phyloP scores from a whole-genome alignment of 1,140 invertebrate genomes.

The Drosophila trapezifrons region DNA sequence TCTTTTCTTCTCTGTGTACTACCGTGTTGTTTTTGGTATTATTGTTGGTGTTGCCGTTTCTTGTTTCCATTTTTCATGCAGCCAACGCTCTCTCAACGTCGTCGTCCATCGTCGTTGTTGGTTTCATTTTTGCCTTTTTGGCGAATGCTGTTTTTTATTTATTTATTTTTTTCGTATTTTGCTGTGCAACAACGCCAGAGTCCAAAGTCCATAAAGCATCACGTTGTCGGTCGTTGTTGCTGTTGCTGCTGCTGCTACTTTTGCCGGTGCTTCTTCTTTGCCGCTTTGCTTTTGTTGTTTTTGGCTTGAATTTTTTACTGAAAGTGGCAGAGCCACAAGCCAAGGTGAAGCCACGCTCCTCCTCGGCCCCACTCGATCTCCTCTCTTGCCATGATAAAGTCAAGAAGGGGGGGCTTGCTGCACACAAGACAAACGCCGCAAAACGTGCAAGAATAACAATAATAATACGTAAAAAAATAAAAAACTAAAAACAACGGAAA shows the following conservation, averaged over 20 bases:
- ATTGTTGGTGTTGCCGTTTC: conserved; percentile 52
- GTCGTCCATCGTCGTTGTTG: conserved; percentile 39
- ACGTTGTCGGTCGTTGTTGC: conserved; percentile 54
- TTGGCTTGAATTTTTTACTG: conserved; percentile 66
- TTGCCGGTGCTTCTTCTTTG: conserved; percentile 28
- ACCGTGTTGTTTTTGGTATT: conserved; percentile 21
- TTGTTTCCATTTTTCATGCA: conserved; percentile 77
- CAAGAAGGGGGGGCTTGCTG: background rate
- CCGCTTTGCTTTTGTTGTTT: conserved; percentile 53
- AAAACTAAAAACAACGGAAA: conserved; percentile 34
- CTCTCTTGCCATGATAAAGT: conserved; percentile 1
- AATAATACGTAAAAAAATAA: conserved; percentile 39
- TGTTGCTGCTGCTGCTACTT: conserved; percentile 35
- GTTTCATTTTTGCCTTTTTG: conserved; percentile 75
- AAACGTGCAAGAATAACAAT: conserved; percentile 65
- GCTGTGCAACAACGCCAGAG: conserved; percentile 45
- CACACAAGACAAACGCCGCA: conserved; percentile 50
- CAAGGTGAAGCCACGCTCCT: conserved; percentile 59
- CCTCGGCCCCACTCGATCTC: background rate
- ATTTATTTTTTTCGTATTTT: conserved; percentile 30
- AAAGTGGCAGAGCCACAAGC: conserved; percentile 72
- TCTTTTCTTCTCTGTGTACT: conserved; percentile 11
- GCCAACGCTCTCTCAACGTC: conserved; percentile 35
- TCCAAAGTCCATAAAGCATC: conserved; percentile 80
- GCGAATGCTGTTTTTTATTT: conserved; percentile 52